Evolutionary conservation across 2,888 invertebrate species (phyloP).

Genomic region (Diadromus collaris): DNA sequence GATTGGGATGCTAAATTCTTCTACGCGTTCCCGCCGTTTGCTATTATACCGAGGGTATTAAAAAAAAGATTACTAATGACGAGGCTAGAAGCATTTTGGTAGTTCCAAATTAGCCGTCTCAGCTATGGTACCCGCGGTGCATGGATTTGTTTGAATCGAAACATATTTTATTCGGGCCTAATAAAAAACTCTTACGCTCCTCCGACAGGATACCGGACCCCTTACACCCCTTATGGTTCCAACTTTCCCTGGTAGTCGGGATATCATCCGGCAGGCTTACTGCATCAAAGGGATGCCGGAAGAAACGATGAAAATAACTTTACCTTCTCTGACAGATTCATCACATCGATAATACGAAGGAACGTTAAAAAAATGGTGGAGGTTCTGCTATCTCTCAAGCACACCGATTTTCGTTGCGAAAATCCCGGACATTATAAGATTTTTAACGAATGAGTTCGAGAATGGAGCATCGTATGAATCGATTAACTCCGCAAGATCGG

Average conservation of each 20-base stretch:
- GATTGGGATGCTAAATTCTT: slow-evolving; percentile 51
- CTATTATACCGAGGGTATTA: slow-evolving; percentile 27
- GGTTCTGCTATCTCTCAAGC: slow-evolving; percentile 37
- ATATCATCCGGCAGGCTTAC: slow-evolving; percentile 48
- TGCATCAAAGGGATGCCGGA: slow-evolving; percentile 38
- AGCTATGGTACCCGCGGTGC: slow-evolving; percentile 25
- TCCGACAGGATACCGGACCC: slow-evolving; percentile 43
- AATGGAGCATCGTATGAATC: slow-evolving; percentile 48
- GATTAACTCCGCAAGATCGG: slow-evolving; percentile 52
- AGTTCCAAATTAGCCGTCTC: slow-evolving; percentile 34
- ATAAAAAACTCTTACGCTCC: slow-evolving; percentile 23
- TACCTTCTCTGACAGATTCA: slow-evolving; percentile 40
- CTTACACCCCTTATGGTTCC: slow-evolving; percentile 42
- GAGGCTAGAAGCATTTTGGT: slow-evolving; percentile 35
- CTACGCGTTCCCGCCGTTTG: slow-evolving; percentile 59
- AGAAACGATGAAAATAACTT: slow-evolving; percentile 19
- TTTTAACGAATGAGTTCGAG: slow-evolving; percentile 48
- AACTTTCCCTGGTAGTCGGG: slow-evolving; percentile 50
- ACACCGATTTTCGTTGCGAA: slow-evolving; percentile 32
- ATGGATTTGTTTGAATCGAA: slow-evolving; percentile 34
- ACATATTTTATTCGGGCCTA: slow-evolving; percentile 36
- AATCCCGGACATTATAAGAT: slow-evolving; percentile 41
- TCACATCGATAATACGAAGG: slow-evolving; percentile 49
- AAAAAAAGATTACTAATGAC: slow-evolving; percentile 38
- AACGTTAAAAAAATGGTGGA: slow-evolving; percentile 45